Conservation (phyloP, 2,113 vertebrate species). For the Perognathus longimembris region DNA sequence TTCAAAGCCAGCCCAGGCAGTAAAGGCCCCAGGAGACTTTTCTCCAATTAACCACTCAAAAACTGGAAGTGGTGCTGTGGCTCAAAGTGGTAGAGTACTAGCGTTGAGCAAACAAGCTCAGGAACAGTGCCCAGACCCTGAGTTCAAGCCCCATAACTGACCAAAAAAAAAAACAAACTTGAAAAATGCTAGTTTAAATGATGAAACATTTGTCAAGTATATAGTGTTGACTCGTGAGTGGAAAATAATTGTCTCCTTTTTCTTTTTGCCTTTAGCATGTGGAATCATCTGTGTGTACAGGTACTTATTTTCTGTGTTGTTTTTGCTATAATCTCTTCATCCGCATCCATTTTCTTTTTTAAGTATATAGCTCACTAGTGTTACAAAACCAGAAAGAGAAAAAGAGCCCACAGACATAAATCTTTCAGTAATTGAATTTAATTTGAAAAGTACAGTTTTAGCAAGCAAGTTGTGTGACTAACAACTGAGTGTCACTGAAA, state of each 20-base stretch:
- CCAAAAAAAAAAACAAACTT: no score
- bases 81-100: no score
- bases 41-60: no score
- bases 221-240: background rate
- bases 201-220: background rate
- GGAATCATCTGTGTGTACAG: slow-evolving; percentile 92
- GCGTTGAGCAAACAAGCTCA: no score
- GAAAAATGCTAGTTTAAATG: background rate
- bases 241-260: slow-evolving; percentile 50
- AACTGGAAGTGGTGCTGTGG: no score
- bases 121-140: no score
- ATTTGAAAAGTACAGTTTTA: slow-evolving; percentile 34
- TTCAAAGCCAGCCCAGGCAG: no score
- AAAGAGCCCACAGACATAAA: background rate
- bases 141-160: no score
- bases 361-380: slow-evolving; percentile 27
- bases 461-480: slow-evolving; percentile 14
- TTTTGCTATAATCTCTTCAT: slow-evolving; percentile 55
- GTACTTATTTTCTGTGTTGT: slow-evolving; percentile 84
- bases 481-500: background rate
- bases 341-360: slow-evolving; percentile 49
- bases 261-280: slow-evolving; percentile 86
- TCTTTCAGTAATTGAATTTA: slow-evolving; percentile 29
- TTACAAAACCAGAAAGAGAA: background rate
- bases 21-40: no score